A percentile compares a stretch with the other conserved stretches of the same genome.
These are phyloP conservation scores for Drosophila gunungcola DNA, from an alignment of 1,140 invertebrate species.

Conservation along the genomic window DNA sequence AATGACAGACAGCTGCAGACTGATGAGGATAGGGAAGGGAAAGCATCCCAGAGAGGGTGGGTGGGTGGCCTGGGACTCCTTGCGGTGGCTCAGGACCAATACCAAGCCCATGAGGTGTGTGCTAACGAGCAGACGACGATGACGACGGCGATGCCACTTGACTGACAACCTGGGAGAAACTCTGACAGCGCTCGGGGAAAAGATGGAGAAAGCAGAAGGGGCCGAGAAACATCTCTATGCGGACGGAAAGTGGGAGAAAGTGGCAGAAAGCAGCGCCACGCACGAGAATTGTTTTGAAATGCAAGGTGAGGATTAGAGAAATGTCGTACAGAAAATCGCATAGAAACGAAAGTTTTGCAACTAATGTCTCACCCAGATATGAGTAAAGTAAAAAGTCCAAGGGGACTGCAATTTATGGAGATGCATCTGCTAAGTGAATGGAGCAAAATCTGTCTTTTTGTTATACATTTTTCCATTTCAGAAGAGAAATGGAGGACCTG, in stretches of 20 bases:
- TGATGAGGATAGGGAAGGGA: conserved; percentile 7
- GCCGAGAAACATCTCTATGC: conserved; percentile 13
- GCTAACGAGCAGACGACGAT: conserved; percentile 71
- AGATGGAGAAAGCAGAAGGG: conserved; percentile 4
- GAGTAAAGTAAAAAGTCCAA: conserved; percentile 3
- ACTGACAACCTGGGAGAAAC: conserved; percentile 67
- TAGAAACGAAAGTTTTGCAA: conserved; percentile 66
- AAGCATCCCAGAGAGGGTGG: not conserved
- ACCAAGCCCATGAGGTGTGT: conserved; percentile 55
- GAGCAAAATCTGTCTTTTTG: conserved; percentile 4
- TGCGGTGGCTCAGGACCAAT: conserved; percentile 18
- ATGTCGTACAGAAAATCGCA: conserved; percentile 63
- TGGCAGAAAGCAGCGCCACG: conserved; percentile 23
- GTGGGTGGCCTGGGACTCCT: conserved; percentile 20
- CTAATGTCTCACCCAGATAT: conserved; percentile 52
- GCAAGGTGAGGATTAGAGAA: conserved; percentile 76
- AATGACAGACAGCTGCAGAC: conserved; percentile 72
- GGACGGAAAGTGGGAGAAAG: not conserved
- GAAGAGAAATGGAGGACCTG: not conserved
- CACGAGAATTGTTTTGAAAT: conserved; percentile 75
- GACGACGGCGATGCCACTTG: conserved; percentile 68
- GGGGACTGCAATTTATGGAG: conserved; percentile 37
- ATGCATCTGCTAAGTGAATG: conserved; percentile 39
- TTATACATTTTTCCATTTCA: conserved; percentile 17
- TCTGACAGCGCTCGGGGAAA: conserved; percentile 32